Base-by-base conservation (phyloP, 2,797 vertebrate species). In the Sardinella longiceps region DNA sequence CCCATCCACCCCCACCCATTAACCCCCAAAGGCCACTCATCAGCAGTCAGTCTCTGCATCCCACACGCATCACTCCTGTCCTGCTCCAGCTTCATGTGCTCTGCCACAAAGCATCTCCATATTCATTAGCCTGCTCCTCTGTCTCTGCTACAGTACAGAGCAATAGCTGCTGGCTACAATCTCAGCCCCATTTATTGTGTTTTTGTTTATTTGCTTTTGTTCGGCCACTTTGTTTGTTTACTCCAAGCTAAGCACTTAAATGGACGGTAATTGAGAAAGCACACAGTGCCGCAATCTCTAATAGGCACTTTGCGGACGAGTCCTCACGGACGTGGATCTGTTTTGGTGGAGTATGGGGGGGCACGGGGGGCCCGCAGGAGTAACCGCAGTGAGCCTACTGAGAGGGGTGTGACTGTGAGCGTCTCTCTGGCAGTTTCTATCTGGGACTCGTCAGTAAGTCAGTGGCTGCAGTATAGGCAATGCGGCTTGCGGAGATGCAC, bases 191-290 rank as follows among this genome's bases (percentile, higher is more conserved):
- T 82, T 87, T 84, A 56, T 77, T 74, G 66, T 74, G 66, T 74
- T 88, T 88, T 89, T 84, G 86, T 89, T 91, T 94, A 88, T 92
- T 91, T 90, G 82, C 81, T 80, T 89, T 86, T 81, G 50, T 88
- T 74, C 56, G 33, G 30, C 33, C 46, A 15, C 45, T 58, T 87
- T 74, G 66, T 39, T 74, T 74, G 66, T 33, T 74, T 74, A 74
- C 33, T 30, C 66, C 33, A 33, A 74, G 33, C 66, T 39, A 89
- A 87, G 28, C 81, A 89, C 50, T 81, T 80, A 84, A 88, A 88
- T 84, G 84, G 50, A 60, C 83, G 25, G 84, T 85, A 60, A 82
- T 80, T 82, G 82, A 56, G 48, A 51, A 88, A 43, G 86, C 80
- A 33, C 33, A 37, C 66, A 37, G 33, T 53, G 66, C 66, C 37